Conservation (phyloP, 2,888 invertebrate species). For the Lepidocyrtoides sp. region DNA sequence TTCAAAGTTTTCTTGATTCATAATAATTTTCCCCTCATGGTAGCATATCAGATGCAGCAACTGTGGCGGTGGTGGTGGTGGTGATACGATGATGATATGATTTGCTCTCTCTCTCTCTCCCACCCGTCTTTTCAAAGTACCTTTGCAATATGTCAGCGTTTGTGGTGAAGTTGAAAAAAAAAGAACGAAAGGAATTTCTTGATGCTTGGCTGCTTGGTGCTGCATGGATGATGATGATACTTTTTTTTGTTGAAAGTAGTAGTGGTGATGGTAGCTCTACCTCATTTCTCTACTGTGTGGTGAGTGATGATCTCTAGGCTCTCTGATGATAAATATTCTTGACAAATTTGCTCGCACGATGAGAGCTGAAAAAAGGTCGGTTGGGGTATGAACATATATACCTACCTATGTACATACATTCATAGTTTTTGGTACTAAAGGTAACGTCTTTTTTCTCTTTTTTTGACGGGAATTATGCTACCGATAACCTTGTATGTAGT, state of each 20-base stretch:
- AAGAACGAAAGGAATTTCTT: slow-evolving; percentile 26
- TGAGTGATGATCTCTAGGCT: slow-evolving; percentile 80
- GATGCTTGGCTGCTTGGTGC: slow-evolving; percentile 53
- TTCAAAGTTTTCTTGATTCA: slow-evolving; percentile 60
- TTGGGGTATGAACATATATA: background rate
- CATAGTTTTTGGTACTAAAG: background rate
- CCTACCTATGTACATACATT: background rate
- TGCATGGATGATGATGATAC: slow-evolving; percentile 29
- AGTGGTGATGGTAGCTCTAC: background rate
- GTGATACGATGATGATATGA: slow-evolving; percentile 37
- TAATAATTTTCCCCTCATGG: slow-evolving; percentile 52
- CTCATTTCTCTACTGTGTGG: background rate
- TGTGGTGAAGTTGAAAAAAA: background rate
- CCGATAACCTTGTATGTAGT: slow-evolving; percentile 4
- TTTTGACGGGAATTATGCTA: slow-evolving; percentile 3
- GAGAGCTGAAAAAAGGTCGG: slow-evolving; percentile 55
- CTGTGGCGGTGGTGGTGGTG: background rate
- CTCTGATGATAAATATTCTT: slow-evolving; percentile 79
- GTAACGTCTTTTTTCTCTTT: background rate
- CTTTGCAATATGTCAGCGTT: background rate
- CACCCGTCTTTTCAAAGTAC: background rate
- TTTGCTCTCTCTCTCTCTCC: slow-evolving; percentile 33
- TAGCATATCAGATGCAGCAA: no score
- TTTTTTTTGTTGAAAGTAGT: slow-evolving; percentile 10
- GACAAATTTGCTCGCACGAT: slow-evolving; percentile 77